Conservation (phyloP, 2,797 vertebrate species). For the Chloroceryle amazona region DNA sequence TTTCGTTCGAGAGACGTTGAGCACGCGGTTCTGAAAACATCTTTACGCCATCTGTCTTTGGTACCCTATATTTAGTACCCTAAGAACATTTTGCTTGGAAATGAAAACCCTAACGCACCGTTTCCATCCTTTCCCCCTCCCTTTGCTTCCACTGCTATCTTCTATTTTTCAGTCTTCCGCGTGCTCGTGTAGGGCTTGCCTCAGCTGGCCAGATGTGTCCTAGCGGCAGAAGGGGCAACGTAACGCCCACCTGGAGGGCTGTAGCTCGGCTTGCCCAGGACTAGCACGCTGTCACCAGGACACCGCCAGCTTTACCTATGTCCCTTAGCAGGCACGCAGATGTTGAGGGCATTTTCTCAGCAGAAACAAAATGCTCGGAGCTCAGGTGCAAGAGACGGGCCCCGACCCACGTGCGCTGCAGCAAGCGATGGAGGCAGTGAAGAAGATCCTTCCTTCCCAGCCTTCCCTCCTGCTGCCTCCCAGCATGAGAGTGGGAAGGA, state of each 20-base stretch:
- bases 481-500: neutral
- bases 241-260: neutral
- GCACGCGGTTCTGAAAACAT: neutral
- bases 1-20: neutral
- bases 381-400: neutral
- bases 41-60: neutral
- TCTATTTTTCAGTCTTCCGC: fast-evolving
- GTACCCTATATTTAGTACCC: neutral
- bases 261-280: neutral
- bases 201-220: neutral
- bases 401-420: fast-evolving
- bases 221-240: neutral
- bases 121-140: neutral
- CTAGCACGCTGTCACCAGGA: neutral
- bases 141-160: neutral
- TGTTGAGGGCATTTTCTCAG: neutral
- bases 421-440: neutral
- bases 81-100: neutral
- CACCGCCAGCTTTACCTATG: neutral
- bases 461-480: slow-evolving; percentile 14
- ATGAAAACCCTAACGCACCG: neutral
- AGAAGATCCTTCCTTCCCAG: neutral
- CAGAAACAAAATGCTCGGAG: neutral
- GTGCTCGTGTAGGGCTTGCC: fast-evolving
- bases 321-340: neutral